Base-by-base conservation (phyloP, 2,113 vertebrate genomes). In the Acanthisitta chloris region DNA sequence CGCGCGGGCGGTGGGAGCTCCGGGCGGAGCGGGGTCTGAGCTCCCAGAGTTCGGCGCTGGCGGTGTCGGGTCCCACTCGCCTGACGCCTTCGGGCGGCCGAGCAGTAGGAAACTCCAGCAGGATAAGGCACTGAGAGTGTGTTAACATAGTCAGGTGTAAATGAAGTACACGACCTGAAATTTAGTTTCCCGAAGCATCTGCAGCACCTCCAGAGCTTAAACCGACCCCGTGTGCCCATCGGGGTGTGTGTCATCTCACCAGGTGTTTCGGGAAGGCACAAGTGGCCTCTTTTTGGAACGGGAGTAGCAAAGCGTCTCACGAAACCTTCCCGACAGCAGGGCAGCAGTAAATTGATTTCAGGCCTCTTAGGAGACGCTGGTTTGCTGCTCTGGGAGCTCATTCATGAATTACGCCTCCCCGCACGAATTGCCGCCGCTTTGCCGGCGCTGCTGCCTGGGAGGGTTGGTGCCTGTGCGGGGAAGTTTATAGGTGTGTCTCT, bases 121-220 rank as follows among this genome's bases (percentile, higher is more conserved):
- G 69, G 52, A 28, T 23, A 3, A 12, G 49, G 67, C 62, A 3
- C 1, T 3, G 31, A 14, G 61, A 25, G 58, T 29, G 19, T 10
- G 18, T 33, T 11, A 18, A 14, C 2, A 6, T 12, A 6, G 4
- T 15, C 7, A 4, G 54, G 6, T 29, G 0, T 42, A 46, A 31
- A 19, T 2, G 17, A 25, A 51, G 25, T 12, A 3, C 73, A 6
- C 46, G 18, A 10, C 42, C 51, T 14, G 67, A 61, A 66, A 61
- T 65, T 31, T 74, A 40, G 31, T 70, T 93, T 88, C 64, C 88
- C 85, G 85, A 95, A 86, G 71, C 89, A 48, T 81, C 94, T 4
- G 66, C 58, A 12, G 51, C 69, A 14, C 36, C 43, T 57, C 61
- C 73, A 9, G 28, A 74, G 81, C 54, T 81, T 74, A 17, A n/a